Base-by-base conservation (phyloP, 30 jellyfish, hydroid and myxozoan species). In the Morbakka virulenta region DNA sequence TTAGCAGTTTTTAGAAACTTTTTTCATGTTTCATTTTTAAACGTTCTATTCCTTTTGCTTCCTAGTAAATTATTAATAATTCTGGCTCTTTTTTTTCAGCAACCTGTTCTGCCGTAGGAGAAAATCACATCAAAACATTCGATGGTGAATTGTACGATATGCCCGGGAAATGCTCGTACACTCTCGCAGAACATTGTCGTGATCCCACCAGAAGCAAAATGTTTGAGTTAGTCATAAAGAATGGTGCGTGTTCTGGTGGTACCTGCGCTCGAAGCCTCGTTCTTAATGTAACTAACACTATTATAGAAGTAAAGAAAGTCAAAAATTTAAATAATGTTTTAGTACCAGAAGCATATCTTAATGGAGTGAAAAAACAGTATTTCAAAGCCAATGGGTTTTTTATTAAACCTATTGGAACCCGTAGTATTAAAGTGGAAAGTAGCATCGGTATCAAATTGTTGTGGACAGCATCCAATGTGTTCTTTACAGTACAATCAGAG, bases 81-180 rank as follows among this genome's bases (percentile, higher is more conserved):
- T n/a, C n/a, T n/a, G 57, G 9, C 57, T 41, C 13, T 41, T 41
- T 6, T 41, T 64, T 52, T 49, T n/a, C 36, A 86, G 99, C 94
- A 9, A 80, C 99, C 32, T 93, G 99, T 57, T 62, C 89, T 14
- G 88, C 87, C 24, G 88, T 79, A 47, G 99, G 99, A 1, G 99
- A 93, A 62, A 96, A 96, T 22, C 99, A 93, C 61, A 72, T 93
- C 62, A 83, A 86, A 52, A 93, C 99, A 52, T 93, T 86, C 71
- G 99, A 93, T 47, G 99, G 99, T 50, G 87, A 82, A 66, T 35
- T 87, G 0, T 93, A 93, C 64, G 91, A 89, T 12, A 93, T 93
- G 97, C 82, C 66, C 53, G 99, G 99, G 6, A 87, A 87, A 67
- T 93, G 99, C 72, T 85, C 89, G 21, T 93, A 93, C 80, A 95